Base-by-base conservation (phyloP, 1,140 invertebrate species). In the Sogatella furcifera region DNA sequence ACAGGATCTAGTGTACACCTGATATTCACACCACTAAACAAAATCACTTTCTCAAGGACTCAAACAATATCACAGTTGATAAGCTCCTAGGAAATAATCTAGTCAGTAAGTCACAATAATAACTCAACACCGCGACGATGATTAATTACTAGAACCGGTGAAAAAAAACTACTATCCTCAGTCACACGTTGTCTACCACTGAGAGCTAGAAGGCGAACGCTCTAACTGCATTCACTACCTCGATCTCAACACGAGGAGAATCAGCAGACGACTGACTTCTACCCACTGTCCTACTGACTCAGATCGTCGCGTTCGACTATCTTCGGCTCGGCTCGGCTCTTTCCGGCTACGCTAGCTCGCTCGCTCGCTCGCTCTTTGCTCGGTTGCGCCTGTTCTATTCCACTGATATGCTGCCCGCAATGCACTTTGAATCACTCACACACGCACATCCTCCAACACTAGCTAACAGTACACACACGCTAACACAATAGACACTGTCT, bases 201-300 rank as follows among this genome's bases (percentile, higher is more conserved):
- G 15, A 24, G 43, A 38, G 55, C 14, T 14, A 11, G 15, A n/a
- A n/a, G 57, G 21, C n/a, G 54, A n/a, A 13, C 21, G 54, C 11
- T 19, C 41, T 10, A 22, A 55, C 38, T 52, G 58, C n/a, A 53
- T 21, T 14, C 52, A 15, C 52, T 28, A 53, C 14, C 42, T 22
- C 57, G 56, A 57, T 53, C 61, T 61, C 53, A 17, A 55, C 17
- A 61, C 49, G 61, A 10, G 1, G 34, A 38, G 34, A 38, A 38
- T 13, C 34, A 38, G 34, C 64, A 54, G 49, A 21, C 59, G 53
- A 63, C 54, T 62, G 57, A 56, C 54, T 57, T 38, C 42, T 52
- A 42, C 28, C 44, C 44, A 8, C 55, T 67, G 66, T 31, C 64
- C 64, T 59, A 67, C 62, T 67, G 66, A 67, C 66, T 65, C 66